Evolutionary conservation across 2,797 vertebrate genomes (phyloP), one percentile per base, ranked within the genome.

Genomic region (Phalloptychus januarius): DNA sequence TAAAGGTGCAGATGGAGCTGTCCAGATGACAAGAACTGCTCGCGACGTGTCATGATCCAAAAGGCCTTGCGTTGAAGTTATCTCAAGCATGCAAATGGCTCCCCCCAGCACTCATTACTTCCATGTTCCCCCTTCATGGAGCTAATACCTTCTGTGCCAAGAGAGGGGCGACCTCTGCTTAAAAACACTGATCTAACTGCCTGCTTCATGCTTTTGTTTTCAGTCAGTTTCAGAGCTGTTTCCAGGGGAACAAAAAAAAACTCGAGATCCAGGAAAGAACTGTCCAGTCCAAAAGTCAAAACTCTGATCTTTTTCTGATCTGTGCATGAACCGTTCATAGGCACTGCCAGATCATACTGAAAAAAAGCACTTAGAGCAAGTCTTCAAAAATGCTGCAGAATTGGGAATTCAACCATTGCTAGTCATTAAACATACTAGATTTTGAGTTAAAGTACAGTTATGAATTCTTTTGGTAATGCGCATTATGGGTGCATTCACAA

Each of bases 1-100:
- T 99, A 96, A 99, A 96, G 96, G 97, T 96, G 96, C 97, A 98
- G 97, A 99, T 99, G 97, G 98, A 98, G 96, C 96, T 97, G 97
- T 98, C 97, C 96, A 93, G 95, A 96, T 97, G 98, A 98, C 95
- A 97, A 97, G 97, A 98, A 97, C 96, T 95, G 95, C 95, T 97
- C 95, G 93, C 95, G 97, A 98, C 93, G 94, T 97, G 97, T 97
- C 97, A 98, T 98, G 97, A 98, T 99, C 97, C 96, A 96, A 97
- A 94, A 93, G 93, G 91, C 91, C 96, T 96, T 96, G 97, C 96
- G 97, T 97, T 97, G 96, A 97, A 96, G 94, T 95, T 75, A 97
- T 97, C 96, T 97, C 97, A 97, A 96, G 97, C 96, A 97, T 97
- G 96, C 96, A 97, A 97, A 97, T 98, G 97, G 95, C 94, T 96